Base-by-base conservation (phyloP, 2,797 vertebrate species). In the Malacoraja senta region DNA sequence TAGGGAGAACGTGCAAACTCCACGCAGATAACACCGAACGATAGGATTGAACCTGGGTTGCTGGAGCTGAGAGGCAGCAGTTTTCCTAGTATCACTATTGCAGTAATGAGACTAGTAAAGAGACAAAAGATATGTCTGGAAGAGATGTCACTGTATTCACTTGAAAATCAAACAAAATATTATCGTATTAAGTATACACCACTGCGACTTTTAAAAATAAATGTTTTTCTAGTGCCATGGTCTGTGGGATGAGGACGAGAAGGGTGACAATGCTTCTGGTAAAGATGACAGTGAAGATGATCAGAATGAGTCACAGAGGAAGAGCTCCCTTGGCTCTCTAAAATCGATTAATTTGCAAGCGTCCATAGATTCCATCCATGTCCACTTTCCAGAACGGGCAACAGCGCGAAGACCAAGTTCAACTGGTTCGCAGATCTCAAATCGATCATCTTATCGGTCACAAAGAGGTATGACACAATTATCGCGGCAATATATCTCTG, bases 221-320 rank as follows among this genome's bases (percentile, higher is more conserved):
- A 13, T 7, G 76, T 74, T 68, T 93, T 93, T 84, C 44, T 72
- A 99, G 99, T 99, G 99, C 93, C 98, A 99, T 0, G 99, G 99
- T 53, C 95, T 99, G 63, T 99, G 99, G 99, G 98, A 99, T 78
- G 99, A 99, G 79, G 98, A 98, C 0, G 97, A 98, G 93, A 95
- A 97, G 91, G 96, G 93, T 10, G 96, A 96, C 79, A 97, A 94
- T 44, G 96, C 94, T 86, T 95, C 95, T 0, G 95, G 95, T 91
- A 97, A 96, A 94, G 97, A 97, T 0, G 97, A 97, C 90, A 98
- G 97, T 0, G 97, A 98, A 93, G 98, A 98, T 0, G 98, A 99
- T 79, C 61, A 38, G 97, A 97, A 0, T 77, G 96, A 19, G 68
- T 94, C 71, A 95, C 92, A 0, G 96, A 95, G 97, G 92, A 97